Evolutionary conservation across 2,888 invertebrate genomes (phyloP), one percentile per base, ranked within the genome.

Genomic region (Eilema griseolum): DNA sequence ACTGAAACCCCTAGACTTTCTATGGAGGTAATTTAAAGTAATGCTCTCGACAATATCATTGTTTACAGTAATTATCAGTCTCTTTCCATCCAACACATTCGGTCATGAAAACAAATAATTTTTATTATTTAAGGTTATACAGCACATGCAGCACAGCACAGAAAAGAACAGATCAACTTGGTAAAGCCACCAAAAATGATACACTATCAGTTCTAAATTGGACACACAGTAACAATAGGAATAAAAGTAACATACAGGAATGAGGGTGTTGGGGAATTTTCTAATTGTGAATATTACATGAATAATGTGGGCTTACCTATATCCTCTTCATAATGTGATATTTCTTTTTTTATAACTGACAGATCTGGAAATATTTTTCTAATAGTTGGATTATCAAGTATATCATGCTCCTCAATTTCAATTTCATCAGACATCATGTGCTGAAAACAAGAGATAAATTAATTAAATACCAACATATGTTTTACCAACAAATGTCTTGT

Each of bases 321-420:
- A 92, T 92, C 90, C 83, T 88, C 84, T 67, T 86, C 85, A 79
- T 79, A 87, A 56, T 80, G 61, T 57, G 76, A 76, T 56, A 86
- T 81, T 80, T 86, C 86, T 64, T 82, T 73, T 79, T 88, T 86
- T 66, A 93, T 74, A 26, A 87, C 76, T 2, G 90, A 82, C 10
- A 93, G 76, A 77, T 93, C 91, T 41, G 93, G 92, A 84, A 92
- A 92, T 61, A 92, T 88, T 41, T 73, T 85, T 73, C 78, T 88
- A 52, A 93, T 81, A 2, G 73, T 70, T 70, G 92, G 91, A 83
- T 92, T 88, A 31, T 93, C 89, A 69, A 93, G 73, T 20, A 92
- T 72, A 86, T 93, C 90, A 85, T 93, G 93, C 74, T 92, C 92
- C 79, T 92, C 93, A 76, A 92, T 92, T 73, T 93, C 93, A 74